Evolutionary conservation across 1,140 invertebrate species (phyloP).

Genomic region (Leptinotarsa defecta): DNA sequence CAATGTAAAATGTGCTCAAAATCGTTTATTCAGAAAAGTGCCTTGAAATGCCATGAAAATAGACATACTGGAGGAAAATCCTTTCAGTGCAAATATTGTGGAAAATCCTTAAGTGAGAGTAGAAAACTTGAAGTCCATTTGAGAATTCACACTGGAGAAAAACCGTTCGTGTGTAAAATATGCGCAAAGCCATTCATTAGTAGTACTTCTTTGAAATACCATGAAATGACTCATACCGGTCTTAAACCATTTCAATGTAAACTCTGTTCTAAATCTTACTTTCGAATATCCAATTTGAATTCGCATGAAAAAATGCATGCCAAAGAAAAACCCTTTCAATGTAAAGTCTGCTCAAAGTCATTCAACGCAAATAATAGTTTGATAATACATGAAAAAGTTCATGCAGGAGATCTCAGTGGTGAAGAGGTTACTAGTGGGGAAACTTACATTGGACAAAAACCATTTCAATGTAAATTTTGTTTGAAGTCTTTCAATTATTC

Average conservation of each 20-base stretch:
- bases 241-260: conserved; percentile 2
- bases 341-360: not conserved
- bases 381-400: not conserved
- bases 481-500: conserved; percentile 68
- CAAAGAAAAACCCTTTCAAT: conserved; percentile 11
- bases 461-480: conserved; percentile 55
- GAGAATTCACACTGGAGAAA: not conserved
- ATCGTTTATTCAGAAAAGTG: not conserved
- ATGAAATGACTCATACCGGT: not conserved
- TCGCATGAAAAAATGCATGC: conserved; percentile 1
- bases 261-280: not conserved
- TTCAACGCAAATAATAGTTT: not conserved
- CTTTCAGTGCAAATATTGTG: not conserved
- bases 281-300: not conserved
- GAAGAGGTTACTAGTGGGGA: not conserved
- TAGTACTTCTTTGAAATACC: not conserved
- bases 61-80: not conserved
- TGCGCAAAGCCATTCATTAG: not conserved
- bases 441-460: not conserved
- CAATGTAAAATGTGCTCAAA: not conserved
- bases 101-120: not conserved
- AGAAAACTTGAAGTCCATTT: not conserved
- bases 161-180: not conserved
- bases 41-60: not conserved
- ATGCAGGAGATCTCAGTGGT: conserved; percentile 4